Percentiles rank a stretch among this genome's conserved stretches.
Evolutionary conservation across 2,797 vertebrate genomes (phyloP).

Genomic region (Aeoliscus strigatus): DNA sequence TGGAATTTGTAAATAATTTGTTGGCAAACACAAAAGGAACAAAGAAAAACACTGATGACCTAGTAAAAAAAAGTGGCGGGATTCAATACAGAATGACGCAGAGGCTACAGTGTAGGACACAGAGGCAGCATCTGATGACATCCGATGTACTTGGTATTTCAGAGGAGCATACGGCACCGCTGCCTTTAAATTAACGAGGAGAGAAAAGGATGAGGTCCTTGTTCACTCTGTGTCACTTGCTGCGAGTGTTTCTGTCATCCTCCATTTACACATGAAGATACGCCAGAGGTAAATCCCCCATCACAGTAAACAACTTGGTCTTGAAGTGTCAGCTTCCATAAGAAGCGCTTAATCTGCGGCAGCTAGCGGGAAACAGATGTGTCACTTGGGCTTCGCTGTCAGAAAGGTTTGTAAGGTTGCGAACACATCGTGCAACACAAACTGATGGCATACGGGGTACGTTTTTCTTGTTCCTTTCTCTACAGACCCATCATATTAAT

Average conservation of each 20-base stretch:
- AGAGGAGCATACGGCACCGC: slow-evolving; percentile 3
- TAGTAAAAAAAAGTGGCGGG: no score
- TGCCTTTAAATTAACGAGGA: slow-evolving; percentile 20
- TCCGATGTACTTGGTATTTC: slow-evolving; percentile 4
- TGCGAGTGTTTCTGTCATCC: slow-evolving; percentile 22
- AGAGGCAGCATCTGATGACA: slow-evolving; percentile 1
- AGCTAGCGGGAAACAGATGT: slow-evolving; percentile 10
- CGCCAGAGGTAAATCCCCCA: slow-evolving; percentile 28
- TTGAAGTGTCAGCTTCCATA: slow-evolving; percentile 26
- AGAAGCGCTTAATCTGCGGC: slow-evolving; percentile 24
- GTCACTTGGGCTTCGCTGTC: slow-evolving; percentile 24
- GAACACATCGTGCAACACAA: not conserved
- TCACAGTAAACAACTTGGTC: slow-evolving; percentile 33
- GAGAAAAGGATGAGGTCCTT: slow-evolving; percentile 13
- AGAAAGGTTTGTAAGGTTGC: slow-evolving; percentile 10
- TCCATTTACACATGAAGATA: slow-evolving; percentile 25
- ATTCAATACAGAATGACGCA: no score
- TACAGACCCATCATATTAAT: slow-evolving; percentile 1
- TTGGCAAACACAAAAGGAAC: no score
- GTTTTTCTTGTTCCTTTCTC: not conserved
- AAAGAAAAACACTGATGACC: no score
- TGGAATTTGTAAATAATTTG: no score
- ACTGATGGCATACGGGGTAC: slow-evolving; percentile 1
- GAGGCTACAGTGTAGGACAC: no score
- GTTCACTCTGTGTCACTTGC: not conserved